Conservation (phyloP, 1,140 invertebrate species). For the Leptinotarsa defecta region DNA sequence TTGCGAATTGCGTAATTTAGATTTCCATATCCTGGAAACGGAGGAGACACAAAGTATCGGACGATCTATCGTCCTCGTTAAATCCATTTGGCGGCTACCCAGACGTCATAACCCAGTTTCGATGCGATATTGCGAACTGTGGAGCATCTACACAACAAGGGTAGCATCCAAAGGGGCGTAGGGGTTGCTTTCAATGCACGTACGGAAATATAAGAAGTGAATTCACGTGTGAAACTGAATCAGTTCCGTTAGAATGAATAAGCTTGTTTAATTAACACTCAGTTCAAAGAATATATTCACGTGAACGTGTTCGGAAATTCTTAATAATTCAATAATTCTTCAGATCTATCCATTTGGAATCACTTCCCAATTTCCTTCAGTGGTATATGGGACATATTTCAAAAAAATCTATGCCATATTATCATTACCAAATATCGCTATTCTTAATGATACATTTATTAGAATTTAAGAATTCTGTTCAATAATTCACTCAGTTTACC, state of each 20-base stretch:
- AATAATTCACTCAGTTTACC: too few species aligned
- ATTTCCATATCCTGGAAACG: constrained; percentile 30
- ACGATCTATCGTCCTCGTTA: constrained; percentile 22
- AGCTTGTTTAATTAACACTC: too few species aligned
- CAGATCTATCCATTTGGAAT: too few species aligned
- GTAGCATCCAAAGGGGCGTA: neutral
- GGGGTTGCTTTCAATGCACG: neutral
- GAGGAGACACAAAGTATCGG: constrained; percentile 27
- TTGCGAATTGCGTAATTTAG: constrained; percentile 24
- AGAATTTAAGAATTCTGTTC: too few species aligned
- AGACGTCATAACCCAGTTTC: constrained; percentile 28
- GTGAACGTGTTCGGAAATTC: too few species aligned
- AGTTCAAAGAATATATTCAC: too few species aligned
- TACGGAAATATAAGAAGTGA: neutral
- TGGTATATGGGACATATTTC: too few species aligned
- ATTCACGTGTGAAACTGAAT: neutral
- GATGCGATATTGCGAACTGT: neutral
- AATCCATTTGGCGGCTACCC: constrained; percentile 26
- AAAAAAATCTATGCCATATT: too few species aligned
- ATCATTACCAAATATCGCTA: too few species aligned
- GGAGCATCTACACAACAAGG: neutral
- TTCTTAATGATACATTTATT: too few species aligned
- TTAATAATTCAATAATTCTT: too few species aligned
- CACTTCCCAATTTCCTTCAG: too few species aligned
- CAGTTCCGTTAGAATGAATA: neutral